phyloP scores from a whole-genome alignment of 2,113 vertebrate genomes.

The Meles meles region DNA sequence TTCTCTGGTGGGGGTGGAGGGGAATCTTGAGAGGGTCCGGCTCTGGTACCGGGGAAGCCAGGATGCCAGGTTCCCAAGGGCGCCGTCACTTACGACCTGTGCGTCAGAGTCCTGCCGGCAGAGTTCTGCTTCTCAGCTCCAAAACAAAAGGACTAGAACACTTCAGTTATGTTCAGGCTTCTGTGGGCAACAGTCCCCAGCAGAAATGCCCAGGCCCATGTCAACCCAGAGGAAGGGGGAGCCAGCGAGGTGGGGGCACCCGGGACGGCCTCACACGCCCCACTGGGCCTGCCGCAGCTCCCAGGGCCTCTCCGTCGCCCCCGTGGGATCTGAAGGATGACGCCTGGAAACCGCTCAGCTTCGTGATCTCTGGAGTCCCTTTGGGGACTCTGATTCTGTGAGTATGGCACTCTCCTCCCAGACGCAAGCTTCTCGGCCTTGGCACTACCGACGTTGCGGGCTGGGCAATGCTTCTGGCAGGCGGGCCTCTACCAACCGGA shows the following conservation, averaged over 20 bases:
- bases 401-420: background rate
- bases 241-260: background rate
- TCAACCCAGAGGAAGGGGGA: background rate
- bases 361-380: background rate
- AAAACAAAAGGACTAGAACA: background rate
- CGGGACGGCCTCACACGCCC: rapidly evolving
- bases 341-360: background rate
- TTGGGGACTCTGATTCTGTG: background rate
- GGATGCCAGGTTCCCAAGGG: background rate
- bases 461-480: background rate
- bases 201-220: background rate
- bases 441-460: background rate
- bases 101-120: too few species aligned
- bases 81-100: too few species aligned
- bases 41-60: background rate
- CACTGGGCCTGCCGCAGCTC: background rate
- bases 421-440: background rate
- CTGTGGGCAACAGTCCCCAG: background rate
- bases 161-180: background rate
- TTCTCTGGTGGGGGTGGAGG: background rate
- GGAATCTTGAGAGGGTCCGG: background rate
- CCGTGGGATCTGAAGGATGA: background rate
- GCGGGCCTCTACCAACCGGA: background rate
- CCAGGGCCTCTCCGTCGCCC: too few species aligned
- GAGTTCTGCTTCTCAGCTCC: background rate